Conservation (phyloP, 2,113 vertebrate genomes). For the Ondatra zibethicus region DNA sequence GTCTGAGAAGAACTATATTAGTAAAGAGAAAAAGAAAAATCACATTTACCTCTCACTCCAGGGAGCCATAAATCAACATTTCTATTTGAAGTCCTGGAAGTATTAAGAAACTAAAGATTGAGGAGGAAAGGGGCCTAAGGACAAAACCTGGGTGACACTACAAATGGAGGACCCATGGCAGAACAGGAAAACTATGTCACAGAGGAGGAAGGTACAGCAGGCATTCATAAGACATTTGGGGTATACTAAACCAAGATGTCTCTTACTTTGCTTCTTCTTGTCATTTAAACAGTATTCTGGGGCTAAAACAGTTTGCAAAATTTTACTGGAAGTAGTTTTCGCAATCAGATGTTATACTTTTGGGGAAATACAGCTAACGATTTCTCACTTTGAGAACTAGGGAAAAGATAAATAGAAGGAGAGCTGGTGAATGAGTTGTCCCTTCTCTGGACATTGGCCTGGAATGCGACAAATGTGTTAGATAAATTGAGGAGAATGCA, state of each 20-base stretch:
- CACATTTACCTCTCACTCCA: not conserved
- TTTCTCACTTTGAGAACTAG: not conserved
- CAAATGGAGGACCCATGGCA: not conserved
- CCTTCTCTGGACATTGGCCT: slow-evolving; percentile 15
- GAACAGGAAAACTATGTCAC: not conserved
- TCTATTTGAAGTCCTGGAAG: not conserved
- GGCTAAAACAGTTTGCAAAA: not conserved
- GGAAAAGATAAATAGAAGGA: not conserved
- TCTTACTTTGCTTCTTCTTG: not conserved
- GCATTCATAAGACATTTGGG: not conserved
- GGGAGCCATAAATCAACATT: not conserved
- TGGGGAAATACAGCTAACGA: not conserved
- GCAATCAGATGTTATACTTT: not conserved
- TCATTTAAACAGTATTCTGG: not conserved
- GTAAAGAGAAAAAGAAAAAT: not conserved
- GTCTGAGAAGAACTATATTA: not conserved
- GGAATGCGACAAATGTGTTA: slow-evolving; percentile 20
- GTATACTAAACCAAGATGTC: slow-evolving; percentile 4
- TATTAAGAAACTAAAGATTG: not conserved
- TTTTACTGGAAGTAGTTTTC: not conserved
- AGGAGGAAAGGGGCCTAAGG: not conserved
- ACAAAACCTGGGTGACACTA: not conserved
- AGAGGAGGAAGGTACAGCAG: not conserved
- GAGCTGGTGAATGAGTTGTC: not conserved
- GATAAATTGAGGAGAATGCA: slow-evolving; percentile 19